phyloP scores from a whole-genome alignment of 2,113 vertebrate genomes.

The Daphoenositta chrysoptera region DNA sequence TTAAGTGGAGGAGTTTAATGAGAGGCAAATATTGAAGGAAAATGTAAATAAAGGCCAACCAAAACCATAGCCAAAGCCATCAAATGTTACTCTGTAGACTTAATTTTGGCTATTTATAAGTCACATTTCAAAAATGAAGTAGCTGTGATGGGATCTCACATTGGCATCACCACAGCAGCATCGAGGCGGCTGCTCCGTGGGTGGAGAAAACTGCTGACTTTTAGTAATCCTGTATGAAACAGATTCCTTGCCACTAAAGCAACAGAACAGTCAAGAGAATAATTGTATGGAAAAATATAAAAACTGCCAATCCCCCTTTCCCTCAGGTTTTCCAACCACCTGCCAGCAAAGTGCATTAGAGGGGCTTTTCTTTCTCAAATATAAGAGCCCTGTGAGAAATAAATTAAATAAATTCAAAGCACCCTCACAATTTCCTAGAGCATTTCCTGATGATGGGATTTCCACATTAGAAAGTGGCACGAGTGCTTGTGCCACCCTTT shows the following conservation, averaged over 20 bases:
- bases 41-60: background rate
- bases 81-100: background rate
- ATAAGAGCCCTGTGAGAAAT: background rate
- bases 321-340: slow-evolving; percentile 17
- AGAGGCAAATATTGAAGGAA: background rate
- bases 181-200: rapidly evolving
- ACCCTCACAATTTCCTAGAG: background rate
- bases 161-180: background rate
- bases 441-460: background rate
- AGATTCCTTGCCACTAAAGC: background rate
- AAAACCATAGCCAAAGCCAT: background rate
- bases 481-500: background rate
- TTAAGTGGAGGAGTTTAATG: rapidly evolving
- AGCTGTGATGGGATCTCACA: background rate
- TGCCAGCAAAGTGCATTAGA: background rate
- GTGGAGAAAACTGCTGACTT: background rate
- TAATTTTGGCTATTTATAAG: background rate
- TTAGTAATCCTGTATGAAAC: background rate
- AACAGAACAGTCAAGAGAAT: background rate
- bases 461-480: background rate
- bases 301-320: background rate
- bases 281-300: background rate
- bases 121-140: background rate
- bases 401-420: background rate
- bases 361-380: background rate